phyloP scores from a whole-genome alignment of 2,797 vertebrate species.

The Thamnophis elegans region DNA sequence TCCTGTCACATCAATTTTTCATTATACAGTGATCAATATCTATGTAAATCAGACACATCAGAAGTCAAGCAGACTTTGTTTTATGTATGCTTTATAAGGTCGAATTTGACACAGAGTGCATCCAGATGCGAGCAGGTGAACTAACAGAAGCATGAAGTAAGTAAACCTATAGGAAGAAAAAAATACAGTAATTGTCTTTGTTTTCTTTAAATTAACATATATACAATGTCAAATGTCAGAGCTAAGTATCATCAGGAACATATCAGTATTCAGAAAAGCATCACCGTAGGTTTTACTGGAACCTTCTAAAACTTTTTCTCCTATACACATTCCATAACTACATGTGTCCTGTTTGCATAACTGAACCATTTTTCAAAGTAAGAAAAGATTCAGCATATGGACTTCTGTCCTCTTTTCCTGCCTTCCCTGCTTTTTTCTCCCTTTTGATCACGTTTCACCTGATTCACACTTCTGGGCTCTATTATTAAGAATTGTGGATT shows the following conservation, averaged over 20 bases:
- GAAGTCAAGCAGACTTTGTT: background rate
- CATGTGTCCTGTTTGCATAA: background rate
- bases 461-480: background rate
- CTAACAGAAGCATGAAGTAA: background rate
- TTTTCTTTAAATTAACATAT: background rate
- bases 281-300: background rate
- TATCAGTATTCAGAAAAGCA: background rate
- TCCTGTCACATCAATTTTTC: background rate
- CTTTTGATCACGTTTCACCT: background rate
- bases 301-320: background rate
- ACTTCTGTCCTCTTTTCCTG: background rate
- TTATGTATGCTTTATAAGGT: background rate
- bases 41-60: background rate
- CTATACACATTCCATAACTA: background rate
- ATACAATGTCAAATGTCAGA: background rate
- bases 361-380: background rate
- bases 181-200: background rate
- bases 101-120: background rate
- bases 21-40: background rate
- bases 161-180: background rate
- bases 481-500: background rate
- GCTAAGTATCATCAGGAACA: background rate
- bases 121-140: background rate
- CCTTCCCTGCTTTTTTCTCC: background rate
- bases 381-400: background rate